Base-by-base conservation (phyloP, 2,888 invertebrate species). In the Megalurothrips usitatus region DNA sequence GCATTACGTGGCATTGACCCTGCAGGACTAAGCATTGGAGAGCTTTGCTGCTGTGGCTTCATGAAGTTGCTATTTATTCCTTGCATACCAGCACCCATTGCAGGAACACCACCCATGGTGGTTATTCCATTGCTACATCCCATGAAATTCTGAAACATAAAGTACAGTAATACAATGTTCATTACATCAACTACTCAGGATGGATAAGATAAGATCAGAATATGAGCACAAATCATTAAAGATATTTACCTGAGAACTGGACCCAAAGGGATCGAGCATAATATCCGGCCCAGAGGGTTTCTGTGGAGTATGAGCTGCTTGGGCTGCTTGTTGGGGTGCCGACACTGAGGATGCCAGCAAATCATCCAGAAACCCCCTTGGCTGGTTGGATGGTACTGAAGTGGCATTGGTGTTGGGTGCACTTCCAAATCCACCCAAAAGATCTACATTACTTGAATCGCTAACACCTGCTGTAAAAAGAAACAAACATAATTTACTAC, bases 241-340 rank as follows among this genome's bases (percentile, higher is more conserved):
- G 19, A 11, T 23, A 79, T 34, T 9, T 79, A 47, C 47, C 79
- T 48, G 49, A 1, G 79, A 79, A 84, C 89, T 88, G 47, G 89
- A 87, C 0, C 92, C 92, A 85, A 93, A 93, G 10, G 93, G 92
- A 85, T 93, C 93, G 85, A 93, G 93, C 82, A 90, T 87, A 81
- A 88, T 88, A 78, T 84, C 84, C 0, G 52, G 47, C 43, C 43
- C 48, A 34, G 52, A 34, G 75, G 34, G 58, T 28, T 47, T 75
- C 26, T 63, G 47, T 75, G 58, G 47, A 75, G 80, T 75, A 23
- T 34, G 17, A 75, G 52, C 23, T 43, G 63, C 43, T n/a, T 49
- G 48, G 9, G 12, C 23, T 0, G 43, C 1, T 49, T 79, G 79
- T 23, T 48, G 79, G 34, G 79, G 43, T 2, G 49, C 23, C 8